Percentiles rank a stretch among this genome's conserved stretches.
These are phyloP conservation scores for Erpornis zantholeuca DNA, from an alignment of 2,113 vertebrate species.

Conservation along the genomic window DNA sequence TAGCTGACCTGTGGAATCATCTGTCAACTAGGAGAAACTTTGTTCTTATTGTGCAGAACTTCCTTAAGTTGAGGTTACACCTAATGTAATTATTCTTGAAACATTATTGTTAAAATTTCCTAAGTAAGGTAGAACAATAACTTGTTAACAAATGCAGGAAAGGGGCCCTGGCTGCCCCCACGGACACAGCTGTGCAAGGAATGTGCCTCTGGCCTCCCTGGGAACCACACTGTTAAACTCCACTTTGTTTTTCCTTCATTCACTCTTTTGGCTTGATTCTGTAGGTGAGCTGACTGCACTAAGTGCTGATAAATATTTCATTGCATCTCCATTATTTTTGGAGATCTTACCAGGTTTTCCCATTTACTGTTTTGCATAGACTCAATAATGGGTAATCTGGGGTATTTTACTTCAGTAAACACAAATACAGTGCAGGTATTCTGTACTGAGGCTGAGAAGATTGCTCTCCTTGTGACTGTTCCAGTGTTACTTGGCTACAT, in stretches of 20 bases:
- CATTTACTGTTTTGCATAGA: neutral
- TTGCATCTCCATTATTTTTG: neutral
- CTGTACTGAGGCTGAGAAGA: neutral
- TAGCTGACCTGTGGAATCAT: neutral
- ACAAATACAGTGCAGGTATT: neutral
- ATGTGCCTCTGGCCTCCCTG: neutral
- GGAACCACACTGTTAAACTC: neutral
- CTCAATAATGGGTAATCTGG: neutral
- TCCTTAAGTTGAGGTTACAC: constrained; percentile 13
- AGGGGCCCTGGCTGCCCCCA: neutral
- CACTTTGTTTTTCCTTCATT: neutral
- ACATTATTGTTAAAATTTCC: constrained; percentile 23
- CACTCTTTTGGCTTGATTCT: neutral
- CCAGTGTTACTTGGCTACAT: neutral
- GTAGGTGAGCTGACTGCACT: neutral
- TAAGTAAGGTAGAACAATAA: constrained; percentile 53
- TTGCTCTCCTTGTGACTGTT: neutral
- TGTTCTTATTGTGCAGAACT: constrained; percentile 24
- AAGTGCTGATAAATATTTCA: neutral
- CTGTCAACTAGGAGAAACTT: neutral
- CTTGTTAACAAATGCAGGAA: constrained; percentile 65
- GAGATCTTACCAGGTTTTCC: neutral
- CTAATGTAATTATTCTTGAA: neutral
- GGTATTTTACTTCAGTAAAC: neutral
- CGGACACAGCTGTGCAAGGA: constrained; percentile 35